Evolutionary conservation across 2,888 invertebrate species (phyloP).

Genomic region (Phrixothrix hirtus): DNA sequence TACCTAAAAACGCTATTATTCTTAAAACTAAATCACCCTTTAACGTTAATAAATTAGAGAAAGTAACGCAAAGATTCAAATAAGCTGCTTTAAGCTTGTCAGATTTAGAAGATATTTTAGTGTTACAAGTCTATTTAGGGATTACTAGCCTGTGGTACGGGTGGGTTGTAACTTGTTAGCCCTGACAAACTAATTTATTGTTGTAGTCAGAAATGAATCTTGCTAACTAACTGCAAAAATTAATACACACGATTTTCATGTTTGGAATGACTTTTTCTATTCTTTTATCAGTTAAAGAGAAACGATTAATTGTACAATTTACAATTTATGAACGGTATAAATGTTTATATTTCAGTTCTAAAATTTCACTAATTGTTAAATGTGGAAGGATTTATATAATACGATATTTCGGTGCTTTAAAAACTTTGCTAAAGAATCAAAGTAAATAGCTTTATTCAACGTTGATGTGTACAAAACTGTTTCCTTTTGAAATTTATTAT

Average conservation of each 20-base stretch:
- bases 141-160: conserved; percentile 32
- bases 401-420: no score
- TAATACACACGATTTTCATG: conserved; percentile 1
- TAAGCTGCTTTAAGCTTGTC: conserved; percentile 31
- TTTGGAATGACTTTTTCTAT: no score
- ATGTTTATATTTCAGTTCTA: no score
- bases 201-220: conserved; percentile 24
- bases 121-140: conserved; percentile 32
- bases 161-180: conserved; percentile 31
- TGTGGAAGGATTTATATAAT: no score
- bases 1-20: conserved; percentile 24
- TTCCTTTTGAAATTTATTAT: no score
- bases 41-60: conserved; percentile 28
- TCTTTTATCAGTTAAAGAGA: no score
- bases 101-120: conserved; percentile 32
- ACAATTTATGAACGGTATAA: no score
- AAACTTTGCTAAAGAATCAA: no score
- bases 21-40: conserved; percentile 21
- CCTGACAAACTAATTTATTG: conserved; percentile 30
- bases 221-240: conserved; percentile 18
- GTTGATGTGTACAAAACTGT: no score
- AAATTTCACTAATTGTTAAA: no score
- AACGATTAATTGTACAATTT: no score
- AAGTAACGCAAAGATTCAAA: conserved; percentile 32
- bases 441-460: no score